Evolutionary conservation across 2,888 invertebrate species (phyloP).

Genomic region (Ichneumoninae sp.): DNA sequence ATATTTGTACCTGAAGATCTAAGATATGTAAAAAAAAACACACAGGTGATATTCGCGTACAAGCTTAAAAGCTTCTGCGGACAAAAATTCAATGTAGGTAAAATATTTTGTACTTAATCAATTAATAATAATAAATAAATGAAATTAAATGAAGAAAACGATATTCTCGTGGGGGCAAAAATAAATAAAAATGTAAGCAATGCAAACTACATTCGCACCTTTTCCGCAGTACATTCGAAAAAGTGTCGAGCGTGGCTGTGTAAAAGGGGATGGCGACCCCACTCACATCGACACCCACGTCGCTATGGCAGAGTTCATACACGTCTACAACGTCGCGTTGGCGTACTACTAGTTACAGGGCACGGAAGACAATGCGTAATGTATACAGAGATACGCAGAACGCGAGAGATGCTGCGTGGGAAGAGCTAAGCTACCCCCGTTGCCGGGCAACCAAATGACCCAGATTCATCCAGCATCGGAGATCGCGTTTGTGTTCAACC

Average conservation of each 20-base stretch:
- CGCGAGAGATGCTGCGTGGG: conserved; percentile 73
- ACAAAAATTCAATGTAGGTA: too few relatives aligned
- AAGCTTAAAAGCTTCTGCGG: too few relatives aligned
- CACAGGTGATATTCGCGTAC: too few relatives aligned
- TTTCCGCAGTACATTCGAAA: background rate
- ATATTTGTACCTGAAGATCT: too few relatives aligned
- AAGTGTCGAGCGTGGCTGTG: background rate
- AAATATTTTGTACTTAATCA: too few relatives aligned
- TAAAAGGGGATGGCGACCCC: conserved; percentile 3
- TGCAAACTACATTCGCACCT: background rate
- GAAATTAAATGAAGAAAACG: background rate
- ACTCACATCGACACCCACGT: conserved; percentile 14
- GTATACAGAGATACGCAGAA: conserved; percentile 43
- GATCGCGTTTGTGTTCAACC: conserved; percentile 60
- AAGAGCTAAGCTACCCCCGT: conserved; percentile 72
- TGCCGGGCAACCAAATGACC: conserved; percentile 80
- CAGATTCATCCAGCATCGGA: conserved; percentile 69
- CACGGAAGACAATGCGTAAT: conserved; percentile 31
- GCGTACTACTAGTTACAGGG: conserved; percentile 34
- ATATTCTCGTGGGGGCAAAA: background rate
- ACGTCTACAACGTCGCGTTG: conserved; percentile 33
- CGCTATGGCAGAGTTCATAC: background rate
- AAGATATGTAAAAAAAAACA: too few relatives aligned
- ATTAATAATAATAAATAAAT: too few relatives aligned
- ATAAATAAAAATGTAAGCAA: background rate